These are phyloP conservation scores for Labia minor DNA, from an alignment of 2,888 invertebrate species.

Conservation along the genomic window DNA sequence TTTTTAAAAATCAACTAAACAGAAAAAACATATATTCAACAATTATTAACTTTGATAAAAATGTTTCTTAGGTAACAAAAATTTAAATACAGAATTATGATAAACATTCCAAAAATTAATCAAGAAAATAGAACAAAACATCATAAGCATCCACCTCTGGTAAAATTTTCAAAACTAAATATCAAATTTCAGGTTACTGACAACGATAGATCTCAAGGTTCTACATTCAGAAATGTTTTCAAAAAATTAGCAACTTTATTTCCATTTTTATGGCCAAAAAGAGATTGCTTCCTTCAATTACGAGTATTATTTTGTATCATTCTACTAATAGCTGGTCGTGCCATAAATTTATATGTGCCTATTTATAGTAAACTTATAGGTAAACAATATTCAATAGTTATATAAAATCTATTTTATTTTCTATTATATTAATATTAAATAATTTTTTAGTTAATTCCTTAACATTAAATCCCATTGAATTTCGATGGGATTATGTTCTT, in stretches of 20 bases:
- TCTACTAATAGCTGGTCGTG: slow-evolving; percentile 65
- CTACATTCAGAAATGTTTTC: slow-evolving; percentile 70
- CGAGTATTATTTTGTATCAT: slow-evolving; percentile 71
- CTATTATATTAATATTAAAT: not conserved
- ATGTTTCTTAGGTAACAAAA: slow-evolving; percentile 31
- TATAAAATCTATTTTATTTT: slow-evolving; percentile 14
- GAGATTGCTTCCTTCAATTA: slow-evolving; percentile 61
- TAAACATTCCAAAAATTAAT: not conserved
- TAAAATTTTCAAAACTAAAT: slow-evolving; percentile 1
- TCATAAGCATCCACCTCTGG: not conserved
- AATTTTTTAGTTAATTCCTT: slow-evolving; percentile 66
- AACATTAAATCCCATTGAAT: slow-evolving; percentile 45
- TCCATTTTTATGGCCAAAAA: slow-evolving; percentile 92
- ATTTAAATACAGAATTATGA: slow-evolving; percentile 27
- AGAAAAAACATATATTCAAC: too few relatives aligned
- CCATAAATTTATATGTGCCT: slow-evolving; percentile 83
- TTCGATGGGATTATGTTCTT: slow-evolving; percentile 83
- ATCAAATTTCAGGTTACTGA: not conserved
- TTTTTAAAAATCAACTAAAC: too few relatives aligned
- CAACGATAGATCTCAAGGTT: slow-evolving; percentile 34
- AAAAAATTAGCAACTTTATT: slow-evolving; percentile 65
- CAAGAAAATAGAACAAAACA: not conserved
- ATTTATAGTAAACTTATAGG: slow-evolving; percentile 87
- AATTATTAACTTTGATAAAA: slow-evolving; percentile 16
- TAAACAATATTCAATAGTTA: slow-evolving; percentile 41